phyloP scores from a whole-genome alignment of 2,797 vertebrate species.

The Amphiprion clarkii region DNA sequence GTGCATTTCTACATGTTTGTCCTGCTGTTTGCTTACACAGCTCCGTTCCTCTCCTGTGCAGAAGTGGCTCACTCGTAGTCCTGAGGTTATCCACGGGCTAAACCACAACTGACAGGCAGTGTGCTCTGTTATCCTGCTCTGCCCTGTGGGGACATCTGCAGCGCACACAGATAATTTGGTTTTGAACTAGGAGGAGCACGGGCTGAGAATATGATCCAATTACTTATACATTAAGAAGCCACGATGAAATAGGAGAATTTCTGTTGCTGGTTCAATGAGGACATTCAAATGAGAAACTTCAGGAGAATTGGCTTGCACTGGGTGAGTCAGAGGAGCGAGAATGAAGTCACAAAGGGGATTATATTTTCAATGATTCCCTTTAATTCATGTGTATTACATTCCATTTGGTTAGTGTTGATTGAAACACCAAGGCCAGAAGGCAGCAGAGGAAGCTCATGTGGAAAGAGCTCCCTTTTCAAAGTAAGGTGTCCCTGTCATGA shows the following conservation, averaged over 20 bases:
- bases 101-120: slow-evolving; percentile 57
- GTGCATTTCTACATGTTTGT: slow-evolving; percentile 20
- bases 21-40: slow-evolving; percentile 32
- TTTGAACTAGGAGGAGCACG: slow-evolving; percentile 68
- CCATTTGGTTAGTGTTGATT: slow-evolving; percentile 50
- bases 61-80: slow-evolving; percentile 40
- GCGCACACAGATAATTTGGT: slow-evolving; percentile 74
- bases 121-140: slow-evolving; percentile 56
- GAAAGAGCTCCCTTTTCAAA: slow-evolving; percentile 15
- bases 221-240: slow-evolving; percentile 76
- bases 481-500: not conserved
- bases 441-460: slow-evolving; percentile 8
- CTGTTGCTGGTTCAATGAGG: slow-evolving; percentile 54
- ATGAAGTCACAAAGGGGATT: slow-evolving; percentile 59
- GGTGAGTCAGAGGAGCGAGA: slow-evolving; percentile 46
- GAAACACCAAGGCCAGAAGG: slow-evolving; percentile 44
- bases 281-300: slow-evolving; percentile 59
- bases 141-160: slow-evolving; percentile 69
- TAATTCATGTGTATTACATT: slow-evolving; percentile 38
- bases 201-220: slow-evolving; percentile 77
- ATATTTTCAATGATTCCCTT: slow-evolving; percentile 60
- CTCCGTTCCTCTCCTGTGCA: slow-evolving; percentile 23
- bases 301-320: slow-evolving; percentile 52
- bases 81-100: slow-evolving; percentile 60
- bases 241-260: slow-evolving; percentile 67